A percentile compares a stretch with the other conserved stretches of the same genome.
Conservation (phyloP, 2,797 vertebrate genomes). For the Cryptoprocta ferox region DNA sequence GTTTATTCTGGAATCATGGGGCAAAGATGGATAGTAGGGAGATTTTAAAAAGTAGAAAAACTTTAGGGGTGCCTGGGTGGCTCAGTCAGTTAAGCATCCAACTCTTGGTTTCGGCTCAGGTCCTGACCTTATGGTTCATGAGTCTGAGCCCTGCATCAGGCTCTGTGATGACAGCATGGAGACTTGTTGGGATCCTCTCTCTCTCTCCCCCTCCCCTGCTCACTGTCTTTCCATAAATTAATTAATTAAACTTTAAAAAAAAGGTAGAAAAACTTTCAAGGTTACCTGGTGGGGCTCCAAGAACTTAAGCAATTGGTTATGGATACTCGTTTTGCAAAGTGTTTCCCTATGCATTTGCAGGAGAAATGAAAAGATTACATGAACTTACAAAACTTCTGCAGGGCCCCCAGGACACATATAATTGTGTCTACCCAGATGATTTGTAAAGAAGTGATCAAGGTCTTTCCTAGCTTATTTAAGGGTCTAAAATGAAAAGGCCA, state of each 20-base stretch:
- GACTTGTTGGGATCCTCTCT: neutral
- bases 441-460: neutral
- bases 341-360: neutral
- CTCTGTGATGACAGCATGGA: too few species aligned
- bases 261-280: neutral
- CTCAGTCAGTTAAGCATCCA: neutral
- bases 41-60: conserved; percentile 12
- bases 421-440: neutral
- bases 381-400: neutral
- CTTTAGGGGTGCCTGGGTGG: neutral
- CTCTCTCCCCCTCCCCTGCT: neutral
- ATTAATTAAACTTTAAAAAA: too few species aligned
- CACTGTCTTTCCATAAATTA: neutral
- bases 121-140: neutral
- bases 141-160: too few species aligned
- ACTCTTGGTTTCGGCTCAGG: neutral
- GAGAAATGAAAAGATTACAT: neutral
- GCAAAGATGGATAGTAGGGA: neutral
- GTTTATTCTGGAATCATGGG: neutral
- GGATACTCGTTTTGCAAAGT: neutral
- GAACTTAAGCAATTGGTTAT: conserved; percentile 3
- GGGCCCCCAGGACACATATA: neutral
- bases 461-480: neutral
- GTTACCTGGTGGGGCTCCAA: neutral
- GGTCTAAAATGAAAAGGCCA: neutral